Evolutionary conservation across 2,113 vertebrate genomes (phyloP).

Genomic region (Pelecanoides urinatrix): DNA sequence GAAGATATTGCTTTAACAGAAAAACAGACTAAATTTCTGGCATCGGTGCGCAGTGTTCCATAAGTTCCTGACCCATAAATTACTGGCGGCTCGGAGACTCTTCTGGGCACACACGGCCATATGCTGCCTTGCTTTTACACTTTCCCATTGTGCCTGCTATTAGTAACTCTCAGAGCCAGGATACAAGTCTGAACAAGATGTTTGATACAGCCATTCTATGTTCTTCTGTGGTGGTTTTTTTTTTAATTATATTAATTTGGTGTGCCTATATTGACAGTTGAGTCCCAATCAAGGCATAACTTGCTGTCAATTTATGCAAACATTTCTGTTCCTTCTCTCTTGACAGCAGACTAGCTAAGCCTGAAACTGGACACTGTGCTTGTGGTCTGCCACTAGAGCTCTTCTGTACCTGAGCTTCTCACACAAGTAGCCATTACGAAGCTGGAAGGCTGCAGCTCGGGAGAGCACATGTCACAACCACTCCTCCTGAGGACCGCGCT

Average conservation of each 20-base stretch:
- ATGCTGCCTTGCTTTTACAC: neutral
- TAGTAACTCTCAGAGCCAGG: neutral
- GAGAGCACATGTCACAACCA: neutral
- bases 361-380: neutral
- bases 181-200: neutral
- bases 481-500: accelerated
- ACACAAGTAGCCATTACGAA: neutral
- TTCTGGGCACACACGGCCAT: neutral
- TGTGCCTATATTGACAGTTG: neutral
- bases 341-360: neutral
- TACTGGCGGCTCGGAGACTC: neutral
- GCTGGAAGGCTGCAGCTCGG: neutral
- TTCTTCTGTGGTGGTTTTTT: neutral
- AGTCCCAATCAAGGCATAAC: neutral
- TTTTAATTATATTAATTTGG: neutral
- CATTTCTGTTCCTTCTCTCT: neutral
- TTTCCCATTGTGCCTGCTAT: neutral
- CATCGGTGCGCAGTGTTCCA: neutral
- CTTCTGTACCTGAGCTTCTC: neutral
- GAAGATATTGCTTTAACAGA: neutral
- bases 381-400: neutral
- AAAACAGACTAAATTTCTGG: neutral
- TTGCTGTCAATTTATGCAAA: neutral
- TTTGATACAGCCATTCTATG: neutral
- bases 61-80: neutral